A percentile compares a stretch with the other conserved stretches of the same genome.
phyloP scores from a whole-genome alignment of 2,888 invertebrate genomes.

The Heliconius ismenius region DNA sequence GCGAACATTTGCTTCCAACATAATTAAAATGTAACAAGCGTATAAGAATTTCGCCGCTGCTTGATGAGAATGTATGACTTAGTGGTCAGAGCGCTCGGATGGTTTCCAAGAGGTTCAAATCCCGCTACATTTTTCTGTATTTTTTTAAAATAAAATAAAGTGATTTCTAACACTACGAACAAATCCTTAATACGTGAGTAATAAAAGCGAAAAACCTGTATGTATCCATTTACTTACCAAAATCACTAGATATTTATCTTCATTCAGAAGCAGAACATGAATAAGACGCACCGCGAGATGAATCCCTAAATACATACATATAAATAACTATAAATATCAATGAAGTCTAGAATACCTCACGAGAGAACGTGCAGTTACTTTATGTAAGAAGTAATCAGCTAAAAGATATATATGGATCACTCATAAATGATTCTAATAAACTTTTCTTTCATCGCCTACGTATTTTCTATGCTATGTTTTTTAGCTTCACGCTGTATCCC shows the following conservation, averaged over 20 bases:
- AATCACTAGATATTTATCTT: conserved; percentile 7
- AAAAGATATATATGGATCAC: conserved; percentile 46
- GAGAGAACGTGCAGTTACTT: background rate
- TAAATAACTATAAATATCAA: background rate
- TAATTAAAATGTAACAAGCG: too few relatives aligned
- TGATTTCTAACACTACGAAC: too few relatives aligned
- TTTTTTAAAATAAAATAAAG: too few relatives aligned
- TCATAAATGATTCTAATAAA: conserved; percentile 60
- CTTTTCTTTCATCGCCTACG: conserved; percentile 42
- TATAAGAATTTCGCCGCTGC: too few relatives aligned
- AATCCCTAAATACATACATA: background rate
- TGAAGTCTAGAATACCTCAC: conserved; percentile 3
- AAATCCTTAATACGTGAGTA: background rate
- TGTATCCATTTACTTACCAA: background rate
- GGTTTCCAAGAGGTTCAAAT: too few relatives aligned
- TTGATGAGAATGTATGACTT: too few relatives aligned
- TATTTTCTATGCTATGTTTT: background rate
- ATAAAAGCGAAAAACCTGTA: background rate
- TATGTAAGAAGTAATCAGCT: conserved; percentile 48
- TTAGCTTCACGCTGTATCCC: background rate
- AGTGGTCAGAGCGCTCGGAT: too few relatives aligned
- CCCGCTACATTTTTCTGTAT: too few relatives aligned
- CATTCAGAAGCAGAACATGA: background rate
- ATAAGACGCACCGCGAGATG: background rate
- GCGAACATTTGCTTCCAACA: too few relatives aligned